phyloP scores from a whole-genome alignment of 2,113 vertebrate species.

The Lethenteron camtschaticum region DNA sequence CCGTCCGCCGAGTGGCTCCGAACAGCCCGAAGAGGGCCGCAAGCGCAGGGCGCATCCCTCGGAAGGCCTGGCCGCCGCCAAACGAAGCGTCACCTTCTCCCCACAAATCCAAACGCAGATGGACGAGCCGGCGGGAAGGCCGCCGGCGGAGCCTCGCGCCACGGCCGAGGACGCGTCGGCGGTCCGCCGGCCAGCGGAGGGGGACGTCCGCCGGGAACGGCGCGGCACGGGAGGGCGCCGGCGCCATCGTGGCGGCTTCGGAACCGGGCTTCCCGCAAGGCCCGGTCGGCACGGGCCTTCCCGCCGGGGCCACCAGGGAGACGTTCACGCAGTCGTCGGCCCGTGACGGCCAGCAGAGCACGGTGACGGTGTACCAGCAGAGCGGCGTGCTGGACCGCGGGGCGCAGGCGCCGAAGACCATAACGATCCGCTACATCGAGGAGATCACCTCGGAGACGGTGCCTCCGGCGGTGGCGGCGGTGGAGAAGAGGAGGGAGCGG shows the following conservation, averaged over 20 bases:
- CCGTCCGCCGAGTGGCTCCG: too few relatives aligned
- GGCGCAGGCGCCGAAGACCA: background rate
- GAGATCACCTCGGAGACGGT: background rate
- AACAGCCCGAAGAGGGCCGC: too few relatives aligned
- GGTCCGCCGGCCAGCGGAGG: background rate
- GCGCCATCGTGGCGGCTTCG: background rate
- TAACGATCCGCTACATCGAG: constrained; percentile 6
- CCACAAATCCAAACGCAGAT: too few relatives aligned
- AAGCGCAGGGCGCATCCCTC: too few relatives aligned
- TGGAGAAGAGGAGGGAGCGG: background rate
- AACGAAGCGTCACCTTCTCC: too few relatives aligned
- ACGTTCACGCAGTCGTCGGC: too few relatives aligned
- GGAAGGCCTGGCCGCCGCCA: too few relatives aligned
- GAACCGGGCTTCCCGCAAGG: background rate
- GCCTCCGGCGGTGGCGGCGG: background rate
- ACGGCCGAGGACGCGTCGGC: too few relatives aligned
- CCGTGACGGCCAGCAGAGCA: too few relatives aligned
- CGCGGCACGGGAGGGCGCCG: background rate
- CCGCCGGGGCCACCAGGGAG: background rate
- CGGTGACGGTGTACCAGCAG: background rate
- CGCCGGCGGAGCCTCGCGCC: too few relatives aligned
- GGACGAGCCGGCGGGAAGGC: too few relatives aligned
- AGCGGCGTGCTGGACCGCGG: background rate
- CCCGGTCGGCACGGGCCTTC: background rate
- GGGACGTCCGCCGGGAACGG: background rate